A percentile compares a stretch with the other conserved stretches of the same genome.
These are phyloP conservation scores for Bathynomus jamesi DNA, from an alignment of 1,140 invertebrate genomes.

Conservation along the genomic window DNA sequence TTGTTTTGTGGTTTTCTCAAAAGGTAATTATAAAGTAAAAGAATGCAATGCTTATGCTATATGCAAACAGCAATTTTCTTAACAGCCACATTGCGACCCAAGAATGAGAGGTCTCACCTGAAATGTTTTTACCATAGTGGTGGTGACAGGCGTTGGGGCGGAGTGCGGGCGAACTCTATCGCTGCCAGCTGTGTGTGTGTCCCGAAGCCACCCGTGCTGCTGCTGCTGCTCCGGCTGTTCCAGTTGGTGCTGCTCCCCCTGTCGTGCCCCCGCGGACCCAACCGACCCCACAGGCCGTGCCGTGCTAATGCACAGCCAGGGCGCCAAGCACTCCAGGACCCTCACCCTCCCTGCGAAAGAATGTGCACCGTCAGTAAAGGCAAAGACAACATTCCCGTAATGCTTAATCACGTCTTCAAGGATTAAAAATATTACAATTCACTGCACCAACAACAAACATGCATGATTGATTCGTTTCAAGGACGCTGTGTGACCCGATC, in stretches of 20 bases:
- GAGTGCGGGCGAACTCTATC: conserved; percentile 9
- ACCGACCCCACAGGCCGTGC: conserved; percentile 33
- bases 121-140: conserved; percentile 36
- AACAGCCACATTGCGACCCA: too few relatives aligned
- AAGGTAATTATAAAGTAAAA: too few relatives aligned
- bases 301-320: conserved; percentile 37
- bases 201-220: conserved; percentile 19
- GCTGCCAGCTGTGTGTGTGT: conserved; percentile 18
- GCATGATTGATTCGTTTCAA: too few relatives aligned
- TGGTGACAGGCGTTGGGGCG: conserved; percentile 9
- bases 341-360: conserved; percentile 29
- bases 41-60: too few relatives aligned
- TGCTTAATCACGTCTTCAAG: too few relatives aligned
- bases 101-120: conserved; percentile 29
- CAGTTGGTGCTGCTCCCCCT: conserved; percentile 20
- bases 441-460: too few relatives aligned
- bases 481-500: too few relatives aligned
- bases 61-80: too few relatives aligned
- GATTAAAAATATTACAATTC: too few relatives aligned
- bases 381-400: too few relatives aligned
- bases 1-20: too few relatives aligned
- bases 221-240: conserved; percentile 21
- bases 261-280: conserved; percentile 25
- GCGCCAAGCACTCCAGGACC: conserved; percentile 37
- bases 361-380: too few relatives aligned